These are phyloP conservation scores for Aphelenchoides bicaudatus DNA, from an alignment of 2,888 invertebrate species.

Conservation along the genomic window DNA sequence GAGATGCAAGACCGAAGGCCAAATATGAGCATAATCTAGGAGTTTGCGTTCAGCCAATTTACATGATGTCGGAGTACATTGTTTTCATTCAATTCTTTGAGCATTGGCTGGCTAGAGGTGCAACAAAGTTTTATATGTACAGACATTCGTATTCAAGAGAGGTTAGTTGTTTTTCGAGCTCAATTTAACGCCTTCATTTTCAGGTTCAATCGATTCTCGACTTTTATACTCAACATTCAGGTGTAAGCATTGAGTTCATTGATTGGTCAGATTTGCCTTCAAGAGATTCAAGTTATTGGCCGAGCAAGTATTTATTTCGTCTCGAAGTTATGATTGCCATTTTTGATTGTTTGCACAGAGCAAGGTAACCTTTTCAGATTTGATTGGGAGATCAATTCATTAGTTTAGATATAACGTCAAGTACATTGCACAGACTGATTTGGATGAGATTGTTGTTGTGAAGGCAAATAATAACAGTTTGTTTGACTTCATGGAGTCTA, in stretches of 20 bases:
- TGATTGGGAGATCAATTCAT: neutral
- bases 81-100: conserved; percentile 45
- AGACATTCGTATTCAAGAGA: conserved; percentile 37
- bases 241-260: conserved; percentile 21
- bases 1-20: conserved; percentile 33
- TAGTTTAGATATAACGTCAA: conserved; percentile 20
- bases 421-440: conserved; percentile 29
- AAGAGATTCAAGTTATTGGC: conserved; percentile 11
- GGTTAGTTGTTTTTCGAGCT: conserved; percentile 8
- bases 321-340: conserved; percentile 23
- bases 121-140: conserved; percentile 48
- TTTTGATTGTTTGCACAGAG: conserved; percentile 24
- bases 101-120: conserved; percentile 44
- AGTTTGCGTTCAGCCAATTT: conserved; percentile 48
- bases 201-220: conserved; percentile 19
- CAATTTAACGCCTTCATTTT: neutral
- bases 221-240: conserved; percentile 17
- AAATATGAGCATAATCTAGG: conserved; percentile 36
- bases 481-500: conserved; percentile 19
- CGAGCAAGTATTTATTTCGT: conserved; percentile 20
- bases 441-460: conserved; percentile 22
- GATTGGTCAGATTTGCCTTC: conserved; percentile 25
- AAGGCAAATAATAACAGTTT: conserved; percentile 16
- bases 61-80: conserved; percentile 42
- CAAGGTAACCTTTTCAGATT: neutral